Base-by-base conservation (phyloP, 2,113 vertebrate genomes). In the Peromyscus maniculatus region DNA sequence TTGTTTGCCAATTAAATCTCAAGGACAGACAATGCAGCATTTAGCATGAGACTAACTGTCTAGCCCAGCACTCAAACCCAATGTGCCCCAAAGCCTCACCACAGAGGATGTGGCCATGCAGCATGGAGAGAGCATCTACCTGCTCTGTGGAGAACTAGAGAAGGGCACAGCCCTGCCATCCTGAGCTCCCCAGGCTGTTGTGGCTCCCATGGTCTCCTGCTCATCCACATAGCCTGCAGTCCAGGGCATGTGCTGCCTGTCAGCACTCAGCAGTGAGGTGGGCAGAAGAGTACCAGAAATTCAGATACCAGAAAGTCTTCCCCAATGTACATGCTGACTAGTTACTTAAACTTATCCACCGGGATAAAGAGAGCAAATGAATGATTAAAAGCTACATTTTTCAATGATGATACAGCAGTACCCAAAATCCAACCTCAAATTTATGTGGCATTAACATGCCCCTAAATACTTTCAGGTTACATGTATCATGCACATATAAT, bases 351-450 rank as follows among this genome's bases (percentile, higher is more conserved):
- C 43, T 43, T 3, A 43, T 43, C 43, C 43, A 43, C 4, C 3
- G 43, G 43, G 43, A 43, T 43, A 43, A 43, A 43, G 21, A 83
- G 49, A 72, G 2, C 1, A 93, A 59, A 78, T 39, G 31, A 36
- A 52, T n/a, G 21, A 52, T 52, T 26, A 77, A 12, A 3, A 66
- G 3, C 10, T 22, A 19, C 15, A 22, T 52, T 52, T 57, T 59
- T 36, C 46, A 24, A n/a, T 7, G 12, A n/a, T 26, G 3, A 3
- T n/a, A 36, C 5, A 24, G 1, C 9, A 17, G 12, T 5, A 52
- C 22, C 21, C 0, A n/a, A 66, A 79, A n/a, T 26, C 3, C 12
- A 91, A 26, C 7, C 75, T 39, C 13, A 0, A 19, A 52, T 19
- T 12, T 33, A 52, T 69, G 15, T 4, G 36, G 62, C 1, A 17